Evolutionary conservation across 2,113 vertebrate species (phyloP).

Genomic region (Phaetusa simplex): DNA sequence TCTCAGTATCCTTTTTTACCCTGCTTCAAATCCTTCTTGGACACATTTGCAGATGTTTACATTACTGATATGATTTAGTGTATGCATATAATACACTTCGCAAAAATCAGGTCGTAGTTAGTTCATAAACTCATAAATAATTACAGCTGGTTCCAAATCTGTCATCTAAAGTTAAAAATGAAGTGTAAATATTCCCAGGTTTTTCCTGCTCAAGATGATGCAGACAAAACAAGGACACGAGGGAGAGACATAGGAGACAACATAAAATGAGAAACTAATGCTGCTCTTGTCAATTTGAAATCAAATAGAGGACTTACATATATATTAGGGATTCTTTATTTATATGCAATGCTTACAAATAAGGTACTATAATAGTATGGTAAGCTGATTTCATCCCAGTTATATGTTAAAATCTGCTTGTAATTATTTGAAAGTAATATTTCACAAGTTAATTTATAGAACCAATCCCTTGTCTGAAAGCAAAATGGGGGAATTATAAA

Average conservation of each 20-base stretch:
- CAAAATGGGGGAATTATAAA: background rate
- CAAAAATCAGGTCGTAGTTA: background rate
- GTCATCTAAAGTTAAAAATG: background rate
- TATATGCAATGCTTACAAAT: background rate
- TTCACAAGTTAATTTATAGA: background rate
- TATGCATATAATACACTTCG: background rate
- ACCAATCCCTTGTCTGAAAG: background rate
- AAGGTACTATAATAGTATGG: background rate
- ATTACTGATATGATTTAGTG: background rate
- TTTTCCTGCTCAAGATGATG: background rate
- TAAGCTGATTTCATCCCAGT: background rate
- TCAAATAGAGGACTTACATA: background rate
- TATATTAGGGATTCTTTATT: background rate
- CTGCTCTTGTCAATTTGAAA: background rate
- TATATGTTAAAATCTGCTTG: background rate
- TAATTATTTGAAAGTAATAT: background rate
- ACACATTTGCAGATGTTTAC: background rate
- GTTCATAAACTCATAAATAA: slow-evolving; percentile 17
- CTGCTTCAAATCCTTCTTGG: background rate
- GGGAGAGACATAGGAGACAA: background rate
- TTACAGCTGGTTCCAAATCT: background rate
- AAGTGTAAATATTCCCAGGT: background rate
- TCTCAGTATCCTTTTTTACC: background rate
- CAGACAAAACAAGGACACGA: background rate
- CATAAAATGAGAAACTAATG: background rate